Evolutionary conservation across 2,797 vertebrate genomes (phyloP), one percentile per base, ranked within the genome.

Genomic region (Poeciliopsis paucimaculata): DNA sequence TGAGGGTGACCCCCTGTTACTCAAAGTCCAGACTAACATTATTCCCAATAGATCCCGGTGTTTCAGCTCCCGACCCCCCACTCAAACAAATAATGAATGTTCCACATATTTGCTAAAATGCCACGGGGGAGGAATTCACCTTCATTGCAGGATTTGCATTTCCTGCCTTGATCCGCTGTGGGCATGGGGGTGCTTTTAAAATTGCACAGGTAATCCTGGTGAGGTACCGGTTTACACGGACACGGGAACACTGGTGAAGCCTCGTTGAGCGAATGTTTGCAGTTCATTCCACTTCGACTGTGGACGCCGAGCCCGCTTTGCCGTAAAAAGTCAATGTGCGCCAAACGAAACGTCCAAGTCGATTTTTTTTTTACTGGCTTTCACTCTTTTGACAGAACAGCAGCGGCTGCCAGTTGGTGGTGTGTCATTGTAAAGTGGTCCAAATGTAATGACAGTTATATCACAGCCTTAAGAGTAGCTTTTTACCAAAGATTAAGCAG

Each of bases 61-160:
- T 92, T 91, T 77, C 86, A 90, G 84, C 91, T 91, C 77, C 79
- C 76, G 7, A 45, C 66, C 84, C 77, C 62, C 72, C 84, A 28
- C 57, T 62, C 73, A 84, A 91, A 93, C 90, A 88, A 92, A 89
- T 86, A 92, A 89, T 86, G 93, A 87, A 86, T 84, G 82, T 90
- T 90, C 55, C 79, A 88, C 92, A 88, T 90, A 84, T 88, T 87
- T 90, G 78, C 90, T 88, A 89, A 89, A 89, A 92, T 85, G 79
- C 80, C 49, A 45, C 57, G 79, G 80, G 43, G 43, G 39, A 91
- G 80, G 80, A 89, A 83, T 82, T 91, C 79, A 87, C 82, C 77
- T 84, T 72, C 46, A 41, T 82, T 82, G 77, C 81, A 83, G 46
- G 83, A 79, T 85, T 76, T 75, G 62, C n/a, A 78, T 88, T 74